A percentile compares a stretch with the other conserved stretches of the same genome.
These are phyloP conservation scores for Cephonodes hylas DNA, from an alignment of 2,888 invertebrate genomes.

Conservation along the genomic window DNA sequence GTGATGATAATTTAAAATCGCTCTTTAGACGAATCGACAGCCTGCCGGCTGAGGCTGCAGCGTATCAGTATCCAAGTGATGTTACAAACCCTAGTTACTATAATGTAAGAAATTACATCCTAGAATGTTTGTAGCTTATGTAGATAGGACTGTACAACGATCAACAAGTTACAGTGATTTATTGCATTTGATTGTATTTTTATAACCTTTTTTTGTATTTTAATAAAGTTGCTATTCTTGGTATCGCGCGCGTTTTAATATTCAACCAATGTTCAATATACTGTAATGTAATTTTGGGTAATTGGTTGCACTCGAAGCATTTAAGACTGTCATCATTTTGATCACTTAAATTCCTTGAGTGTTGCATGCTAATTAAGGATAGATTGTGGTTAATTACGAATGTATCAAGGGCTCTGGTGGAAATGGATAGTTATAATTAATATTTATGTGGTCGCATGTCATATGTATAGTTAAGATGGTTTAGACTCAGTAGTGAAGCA, in stretches of 20 bases:
- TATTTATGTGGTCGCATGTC: slow-evolving; percentile 56
- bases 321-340: background rate
- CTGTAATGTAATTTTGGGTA: slow-evolving; percentile 17
- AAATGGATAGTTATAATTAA: slow-evolving; percentile 30
- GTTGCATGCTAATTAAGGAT: background rate
- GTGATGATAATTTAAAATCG: slow-evolving; percentile 14
- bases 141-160: slow-evolving; percentile 32
- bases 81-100: slow-evolving; percentile 45
- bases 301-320: slow-evolving; percentile 8
- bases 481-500: slow-evolving; percentile 52
- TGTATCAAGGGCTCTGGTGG: slow-evolving; percentile 5
- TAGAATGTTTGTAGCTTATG: slow-evolving; percentile 58
- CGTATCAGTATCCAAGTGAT: slow-evolving; percentile 45
- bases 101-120: slow-evolving; percentile 51
- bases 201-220: slow-evolving; percentile 79
- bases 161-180: slow-evolving; percentile 74
- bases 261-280: slow-evolving; percentile 16
- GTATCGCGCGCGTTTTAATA: slow-evolving; percentile 60
- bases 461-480: slow-evolving; percentile 38
- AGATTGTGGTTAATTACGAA: slow-evolving; percentile 13
- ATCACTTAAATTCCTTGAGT: background rate
- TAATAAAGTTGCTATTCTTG: slow-evolving; percentile 81
- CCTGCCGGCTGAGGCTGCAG: background rate
- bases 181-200: slow-evolving; percentile 81
- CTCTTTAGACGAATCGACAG: slow-evolving; percentile 18